Evolutionary conservation across 2,113 vertebrate genomes (phyloP).

Genomic region (Nannobrachium achirus): DNA sequence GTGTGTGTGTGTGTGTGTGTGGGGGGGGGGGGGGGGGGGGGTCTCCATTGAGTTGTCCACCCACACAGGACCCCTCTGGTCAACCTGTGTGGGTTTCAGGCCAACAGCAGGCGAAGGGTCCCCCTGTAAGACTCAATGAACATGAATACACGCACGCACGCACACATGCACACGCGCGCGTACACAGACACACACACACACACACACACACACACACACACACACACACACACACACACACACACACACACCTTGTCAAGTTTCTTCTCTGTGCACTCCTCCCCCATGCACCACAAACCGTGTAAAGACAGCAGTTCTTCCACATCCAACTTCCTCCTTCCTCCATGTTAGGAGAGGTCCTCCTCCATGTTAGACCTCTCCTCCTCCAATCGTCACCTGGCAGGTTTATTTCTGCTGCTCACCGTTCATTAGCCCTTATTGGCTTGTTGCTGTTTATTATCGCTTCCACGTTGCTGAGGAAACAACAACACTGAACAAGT

Average conservation of each 20-base stretch:
- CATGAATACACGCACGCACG: conserved; percentile 14
- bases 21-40: conserved; percentile 12
- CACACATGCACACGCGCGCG: conserved; percentile 7
- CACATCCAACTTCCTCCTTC: too few species aligned
- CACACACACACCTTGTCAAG: conserved; percentile 6
- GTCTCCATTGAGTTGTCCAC: conserved; percentile 74
- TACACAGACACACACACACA: not conserved
- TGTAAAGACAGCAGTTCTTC: too few species aligned
- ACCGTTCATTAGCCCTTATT: too few species aligned
- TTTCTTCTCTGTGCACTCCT: too few species aligned
- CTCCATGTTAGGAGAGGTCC: too few species aligned
- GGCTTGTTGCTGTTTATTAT: too few species aligned
- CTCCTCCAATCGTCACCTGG: too few species aligned
- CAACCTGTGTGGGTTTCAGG: conserved; percentile 73
- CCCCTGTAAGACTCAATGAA: not conserved
- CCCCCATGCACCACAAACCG: too few species aligned
- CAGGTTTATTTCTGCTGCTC: too few species aligned
- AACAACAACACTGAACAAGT: too few species aligned
- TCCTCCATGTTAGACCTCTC: too few species aligned
- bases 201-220: not conserved
- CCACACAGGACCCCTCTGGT: conserved; percentile 65
- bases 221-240: conserved; percentile 3
- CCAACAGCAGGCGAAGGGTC: conserved; percentile 45
- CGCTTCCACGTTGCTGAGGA: too few species aligned
- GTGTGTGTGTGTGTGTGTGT: conserved; percentile 4